Base-by-base conservation (phyloP, 2,113 vertebrate genomes). In the Drymodes brunneopygia region DNA sequence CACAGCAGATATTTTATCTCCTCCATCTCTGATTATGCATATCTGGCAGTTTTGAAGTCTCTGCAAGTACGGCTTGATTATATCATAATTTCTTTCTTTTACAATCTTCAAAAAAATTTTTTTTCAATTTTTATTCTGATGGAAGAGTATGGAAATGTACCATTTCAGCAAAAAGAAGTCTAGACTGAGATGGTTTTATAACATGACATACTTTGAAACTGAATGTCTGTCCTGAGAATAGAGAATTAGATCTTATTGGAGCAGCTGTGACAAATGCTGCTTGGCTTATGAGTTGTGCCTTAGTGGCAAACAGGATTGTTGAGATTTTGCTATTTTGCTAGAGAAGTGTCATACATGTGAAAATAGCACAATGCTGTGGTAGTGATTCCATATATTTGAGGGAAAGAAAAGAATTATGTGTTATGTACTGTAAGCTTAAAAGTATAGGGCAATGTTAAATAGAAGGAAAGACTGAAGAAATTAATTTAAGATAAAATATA, bases 1-100 rank as follows among this genome's bases (percentile, higher is more conserved):
- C 27, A 47, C n/a, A 86, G 82, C 85, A 96, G 79, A 81, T 90
- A 64, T 88, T 94, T 90, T 45, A 78, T 85, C 62, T 90, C 33
- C 13, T 90, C 74, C 45, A 48, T 82, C 54, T 88, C 81, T 81
- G 54, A 88, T 93, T 87, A 51, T 77, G 33, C 79, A 64, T 61
- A 72, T 95, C 51, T 88, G 80, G 61, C 57, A 82, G 47, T 85
- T 96, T 62, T 61, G 13, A 88, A 93, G 66, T 67, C 23, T 86
- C 51, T 51, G n/a, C 44, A 70, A 7, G 5, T 67, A 35, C 58
- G 62, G 82, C 51, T 40, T 90, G 79, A 73, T 93, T 94, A 23
- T 60, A 71, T 83, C 28, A 64, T 80, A 70, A 93, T 90, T 95
- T 96, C 42, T 71, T 89, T 80, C 27, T 61, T 91, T 85, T 77